Percentiles rank a stretch among this genome's conserved stretches.
Conservation (phyloP, 2,888 invertebrate genomes). For the Ypsolopha sequella region DNA sequence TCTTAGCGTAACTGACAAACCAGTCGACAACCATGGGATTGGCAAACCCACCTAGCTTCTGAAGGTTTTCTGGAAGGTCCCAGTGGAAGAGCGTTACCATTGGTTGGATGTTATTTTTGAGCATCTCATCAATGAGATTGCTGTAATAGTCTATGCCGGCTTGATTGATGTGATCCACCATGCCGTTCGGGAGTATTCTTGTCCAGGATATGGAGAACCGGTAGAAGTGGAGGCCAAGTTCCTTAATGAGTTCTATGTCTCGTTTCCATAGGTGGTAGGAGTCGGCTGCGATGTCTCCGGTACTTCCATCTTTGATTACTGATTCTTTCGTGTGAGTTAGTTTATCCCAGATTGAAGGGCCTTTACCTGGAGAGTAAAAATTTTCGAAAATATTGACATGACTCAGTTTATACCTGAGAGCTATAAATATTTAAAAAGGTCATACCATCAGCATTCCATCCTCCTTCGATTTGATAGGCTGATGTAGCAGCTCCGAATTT, state of each 20-base stretch:
- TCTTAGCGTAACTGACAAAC: slow-evolving; percentile 67
- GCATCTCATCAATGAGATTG: slow-evolving; percentile 69
- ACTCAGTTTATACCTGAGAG: background rate
- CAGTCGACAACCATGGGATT: slow-evolving; percentile 64
- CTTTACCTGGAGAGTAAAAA: slow-evolving; percentile 1
- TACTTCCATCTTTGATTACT: slow-evolving; percentile 8
- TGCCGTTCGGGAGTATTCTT: slow-evolving; percentile 73
- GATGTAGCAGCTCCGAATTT: slow-evolving; percentile 21
- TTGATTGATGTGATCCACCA: slow-evolving; percentile 57
- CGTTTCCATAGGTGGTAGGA: slow-evolving; percentile 73
- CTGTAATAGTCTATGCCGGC: slow-evolving; percentile 75
- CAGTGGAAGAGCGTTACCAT: slow-evolving; percentile 73
- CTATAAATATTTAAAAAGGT: background rate
- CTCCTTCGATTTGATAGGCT: slow-evolving; percentile 23
- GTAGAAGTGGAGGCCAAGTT: slow-evolving; percentile 62
- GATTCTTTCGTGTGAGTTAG: background rate
- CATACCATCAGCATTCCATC: slow-evolving; percentile 21
- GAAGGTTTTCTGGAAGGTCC: slow-evolving; percentile 69
- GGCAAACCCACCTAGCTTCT: slow-evolving; percentile 71
- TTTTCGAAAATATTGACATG: background rate
- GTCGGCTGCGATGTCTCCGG: slow-evolving; percentile 74
- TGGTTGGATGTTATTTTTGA: slow-evolving; percentile 67
- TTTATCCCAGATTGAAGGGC: slow-evolving; percentile 2
- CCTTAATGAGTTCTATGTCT: slow-evolving; percentile 50
- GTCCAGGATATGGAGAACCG: slow-evolving; percentile 75